These are phyloP conservation scores for Corynorhinus townsendii DNA, from an alignment of 2,113 vertebrate genomes.

Conservation along the genomic window DNA sequence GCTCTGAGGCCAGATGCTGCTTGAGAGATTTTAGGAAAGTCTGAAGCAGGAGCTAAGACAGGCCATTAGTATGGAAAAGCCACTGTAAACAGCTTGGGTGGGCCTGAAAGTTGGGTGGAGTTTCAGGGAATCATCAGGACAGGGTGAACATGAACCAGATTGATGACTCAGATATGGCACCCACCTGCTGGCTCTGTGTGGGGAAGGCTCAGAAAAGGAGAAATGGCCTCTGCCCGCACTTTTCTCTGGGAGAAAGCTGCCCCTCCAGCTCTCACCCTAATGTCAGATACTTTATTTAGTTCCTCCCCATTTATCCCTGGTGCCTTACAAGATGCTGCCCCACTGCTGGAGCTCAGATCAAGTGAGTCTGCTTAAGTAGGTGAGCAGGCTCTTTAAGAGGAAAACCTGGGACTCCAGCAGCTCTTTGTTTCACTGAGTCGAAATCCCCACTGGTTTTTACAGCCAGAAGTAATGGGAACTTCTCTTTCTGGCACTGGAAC, in stretches of 20 bases:
- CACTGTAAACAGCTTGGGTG: background rate
- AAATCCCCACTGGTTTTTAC: background rate
- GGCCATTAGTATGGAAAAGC: background rate
- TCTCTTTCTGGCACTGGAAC: background rate
- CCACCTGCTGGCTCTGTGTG: background rate
- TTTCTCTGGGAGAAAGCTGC: background rate
- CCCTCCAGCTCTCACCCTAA: background rate
- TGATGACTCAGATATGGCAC: background rate
- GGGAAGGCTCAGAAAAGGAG: background rate
- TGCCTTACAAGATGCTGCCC: background rate
- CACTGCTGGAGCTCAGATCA: background rate
- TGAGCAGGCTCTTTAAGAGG: background rate
- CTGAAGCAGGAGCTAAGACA: background rate
- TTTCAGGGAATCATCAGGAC: background rate
- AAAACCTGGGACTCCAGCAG: background rate
- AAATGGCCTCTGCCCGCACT: background rate
- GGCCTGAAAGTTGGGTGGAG: background rate
- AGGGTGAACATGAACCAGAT: background rate
- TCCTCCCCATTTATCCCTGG: background rate
- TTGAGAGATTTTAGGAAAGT: background rate
- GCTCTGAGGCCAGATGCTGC: background rate
- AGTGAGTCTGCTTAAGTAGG: background rate
- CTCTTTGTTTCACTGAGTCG: background rate
- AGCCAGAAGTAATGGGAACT: background rate
- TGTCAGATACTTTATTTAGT: background rate